phyloP scores from a whole-genome alignment of 2,888 invertebrate species.

The Dryobotodes eremita region DNA sequence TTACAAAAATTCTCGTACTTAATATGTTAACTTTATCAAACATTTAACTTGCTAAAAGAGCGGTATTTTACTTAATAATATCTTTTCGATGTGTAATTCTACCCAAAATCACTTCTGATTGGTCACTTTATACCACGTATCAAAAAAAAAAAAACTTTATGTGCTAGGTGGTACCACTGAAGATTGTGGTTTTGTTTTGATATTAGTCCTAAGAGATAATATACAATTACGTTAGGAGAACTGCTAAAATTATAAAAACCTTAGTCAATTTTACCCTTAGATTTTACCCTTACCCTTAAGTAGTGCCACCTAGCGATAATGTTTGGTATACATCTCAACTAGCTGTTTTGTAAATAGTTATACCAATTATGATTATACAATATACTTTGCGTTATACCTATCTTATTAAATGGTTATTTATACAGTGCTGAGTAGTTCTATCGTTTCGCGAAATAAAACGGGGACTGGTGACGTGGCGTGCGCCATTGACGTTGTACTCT shows the following conservation, averaged over 20 bases:
- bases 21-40: conserved; percentile 10
- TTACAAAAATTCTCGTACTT: conserved; percentile 45
- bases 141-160: conserved; percentile 32
- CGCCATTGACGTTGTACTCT: conserved; percentile 20
- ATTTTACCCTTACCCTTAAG: conserved; percentile 4
- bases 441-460: conserved; percentile 42
- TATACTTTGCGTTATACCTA: not conserved
- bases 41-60: conserved; percentile 17
- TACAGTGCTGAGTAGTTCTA: conserved; percentile 30
- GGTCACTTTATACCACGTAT: conserved; percentile 12
- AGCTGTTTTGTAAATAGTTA: conserved; percentile 55
- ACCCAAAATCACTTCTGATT: conserved; percentile 20
- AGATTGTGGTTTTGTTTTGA: conserved; percentile 12
- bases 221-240: conserved; percentile 7
- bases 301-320: conserved; percentile 49
- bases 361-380: conserved; percentile 4
- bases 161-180: conserved; percentile 51
- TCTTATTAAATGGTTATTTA: conserved; percentile 19
- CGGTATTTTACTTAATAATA: conserved; percentile 36
- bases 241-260: not conserved
- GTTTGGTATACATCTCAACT: conserved; percentile 42
- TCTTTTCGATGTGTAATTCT: conserved; percentile 8
- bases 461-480: not conserved
- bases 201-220: not conserved
- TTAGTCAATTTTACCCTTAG: conserved; percentile 14